These are phyloP conservation scores for Anguilla obscura DNA, from an alignment of 2,797 vertebrate genomes.

Conservation along the genomic window DNA sequence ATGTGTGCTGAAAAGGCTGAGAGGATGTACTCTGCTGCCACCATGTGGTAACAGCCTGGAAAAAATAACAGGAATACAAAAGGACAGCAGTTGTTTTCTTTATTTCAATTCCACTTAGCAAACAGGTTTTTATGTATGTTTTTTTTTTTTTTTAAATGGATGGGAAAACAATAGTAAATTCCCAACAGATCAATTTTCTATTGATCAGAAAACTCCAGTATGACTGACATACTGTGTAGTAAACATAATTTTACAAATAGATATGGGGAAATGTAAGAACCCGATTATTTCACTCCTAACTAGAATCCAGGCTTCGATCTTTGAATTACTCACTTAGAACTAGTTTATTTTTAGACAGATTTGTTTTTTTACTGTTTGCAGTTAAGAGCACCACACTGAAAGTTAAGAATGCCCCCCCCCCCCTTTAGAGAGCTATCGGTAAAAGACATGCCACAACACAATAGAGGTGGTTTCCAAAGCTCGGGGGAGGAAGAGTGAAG, in stretches of 20 bases:
- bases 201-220: neutral
- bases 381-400: neutral
- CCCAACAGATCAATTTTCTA: neutral
- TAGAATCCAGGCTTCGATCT: too few species aligned
- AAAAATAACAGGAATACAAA: neutral
- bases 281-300: too few species aligned
- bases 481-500: neutral
- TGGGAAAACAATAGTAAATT: too few species aligned
- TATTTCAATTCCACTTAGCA: neutral
- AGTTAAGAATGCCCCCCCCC: neutral
- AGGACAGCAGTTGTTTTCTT: neutral
- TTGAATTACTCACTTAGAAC: too few species aligned
- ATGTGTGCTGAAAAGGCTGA: neutral
- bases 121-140: too few species aligned
- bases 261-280: neutral
- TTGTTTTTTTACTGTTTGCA: neutral
- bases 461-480: neutral
- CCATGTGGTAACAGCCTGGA: neutral
- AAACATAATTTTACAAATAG: neutral
- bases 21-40: neutral
- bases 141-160: neutral
- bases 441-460: neutral
- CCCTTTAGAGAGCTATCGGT: neutral
- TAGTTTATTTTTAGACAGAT: neutral
- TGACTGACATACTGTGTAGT: too few species aligned